Evolutionary conservation across 2,888 invertebrate species (phyloP), one percentile per base, ranked within the genome.

Genomic region (Leptinotarsa juncta): DNA sequence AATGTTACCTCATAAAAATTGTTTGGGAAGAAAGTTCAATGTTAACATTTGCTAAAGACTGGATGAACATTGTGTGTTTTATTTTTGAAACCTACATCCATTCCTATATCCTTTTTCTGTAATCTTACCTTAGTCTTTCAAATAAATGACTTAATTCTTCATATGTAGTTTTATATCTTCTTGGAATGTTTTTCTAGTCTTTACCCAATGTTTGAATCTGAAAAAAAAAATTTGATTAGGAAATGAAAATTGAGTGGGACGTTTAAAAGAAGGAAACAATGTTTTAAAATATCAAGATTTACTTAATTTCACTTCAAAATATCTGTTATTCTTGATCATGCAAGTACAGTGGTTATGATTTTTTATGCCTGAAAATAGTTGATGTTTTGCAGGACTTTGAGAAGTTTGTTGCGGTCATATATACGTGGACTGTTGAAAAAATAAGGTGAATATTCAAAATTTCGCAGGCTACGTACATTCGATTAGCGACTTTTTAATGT

Each of bases 41-140:
- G 57, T 57, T 15, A 82, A 80, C 81, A 83, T 84, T 85, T 84
- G 83, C 79, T 81, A 84, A 83, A 79, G 81, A 84, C 77, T 79
- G 74, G 75, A 62, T 76, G 76, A 77, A 77, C 80, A 79, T 77
- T 77, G 72, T 77, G 78, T 82, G 76, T 82, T 83, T 79, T 82
- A 76, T 18, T 62, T 42, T 26, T 42, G 10, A 32, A 32, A 10
- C 42, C 42, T 16, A 62, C n/a, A 16, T 51, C 51, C n/a, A 51
- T 67, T 77, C 50, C 74, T 70, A 32, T 66, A 68, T 71, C 72
- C 73, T 73, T 65, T 70, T 50, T 70, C 70, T 23, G 48, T 51
- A 32, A 7, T 7, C 55, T n/a, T 50, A 57, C 16, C 50, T 50
- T n/a, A 32, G 15, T 14, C n/a, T 3, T 65, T 20, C 65, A 76